A percentile compares a stretch with the other conserved stretches of the same genome.
Evolutionary conservation across 2,113 vertebrate species (phyloP).

Genomic region (Zosterops borbonicus): DNA sequence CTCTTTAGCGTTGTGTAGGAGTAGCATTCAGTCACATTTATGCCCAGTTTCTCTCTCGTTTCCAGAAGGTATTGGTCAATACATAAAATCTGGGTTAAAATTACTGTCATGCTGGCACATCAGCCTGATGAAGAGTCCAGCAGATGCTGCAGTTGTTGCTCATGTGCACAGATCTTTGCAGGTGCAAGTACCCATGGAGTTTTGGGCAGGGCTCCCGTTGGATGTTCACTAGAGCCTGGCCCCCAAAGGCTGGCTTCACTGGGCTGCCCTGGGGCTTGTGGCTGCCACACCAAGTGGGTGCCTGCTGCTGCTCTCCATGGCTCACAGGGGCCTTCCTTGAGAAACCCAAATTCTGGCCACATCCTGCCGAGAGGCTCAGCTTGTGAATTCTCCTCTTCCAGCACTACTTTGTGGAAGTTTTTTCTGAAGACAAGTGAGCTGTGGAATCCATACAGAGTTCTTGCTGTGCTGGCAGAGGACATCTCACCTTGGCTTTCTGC

Average conservation of each 20-base stretch:
- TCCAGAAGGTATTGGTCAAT: neutral
- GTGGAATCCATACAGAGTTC: neutral
- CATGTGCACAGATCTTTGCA: neutral
- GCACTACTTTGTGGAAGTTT: neutral
- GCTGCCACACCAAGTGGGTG: neutral
- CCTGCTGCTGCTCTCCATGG: neutral
- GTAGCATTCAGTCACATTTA: neutral
- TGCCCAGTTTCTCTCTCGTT: neutral
- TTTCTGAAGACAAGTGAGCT: neutral
- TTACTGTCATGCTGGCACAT: neutral
- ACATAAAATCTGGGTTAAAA: neutral
- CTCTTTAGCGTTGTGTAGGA: neutral
- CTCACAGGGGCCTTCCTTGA: neutral
- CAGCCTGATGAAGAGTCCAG: neutral
- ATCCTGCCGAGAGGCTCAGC: neutral
- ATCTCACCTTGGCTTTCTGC: neutral
- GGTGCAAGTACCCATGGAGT: neutral
- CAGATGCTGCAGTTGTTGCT: neutral
- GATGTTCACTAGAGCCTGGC: neutral
- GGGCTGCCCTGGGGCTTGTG: neutral
- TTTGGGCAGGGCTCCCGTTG: accelerated
- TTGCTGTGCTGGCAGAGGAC: neutral
- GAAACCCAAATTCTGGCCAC: neutral
- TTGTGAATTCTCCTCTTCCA: neutral
- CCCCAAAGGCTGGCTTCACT: neutral